Base-by-base conservation (phyloP, 2,888 invertebrate genomes). In the Timema cristinae region DNA sequence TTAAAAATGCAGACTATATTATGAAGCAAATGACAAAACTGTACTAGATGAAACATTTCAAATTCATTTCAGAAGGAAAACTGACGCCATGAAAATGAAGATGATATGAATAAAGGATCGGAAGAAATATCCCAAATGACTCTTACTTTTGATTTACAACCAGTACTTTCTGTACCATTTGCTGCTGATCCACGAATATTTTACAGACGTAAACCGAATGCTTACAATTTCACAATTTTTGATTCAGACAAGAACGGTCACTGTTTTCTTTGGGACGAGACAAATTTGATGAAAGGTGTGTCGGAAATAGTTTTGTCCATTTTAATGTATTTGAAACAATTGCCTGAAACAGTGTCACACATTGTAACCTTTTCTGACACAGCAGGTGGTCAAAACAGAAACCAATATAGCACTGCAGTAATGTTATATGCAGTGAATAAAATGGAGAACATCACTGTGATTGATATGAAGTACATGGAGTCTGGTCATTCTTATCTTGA, bases 221-320 rank as follows among this genome's bases (percentile, higher is more conserved):
- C n/a, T 61, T 61, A 61, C 47, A 61, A 61, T 16, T 61, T 61
- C 61, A 61, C 61, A 61, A 61, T 61, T 61, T 61, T 47, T 61
- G 61, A 61, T 61, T 61, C 61, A 63, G 5, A 63, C 63, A 63
- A 16, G 6, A 63, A 63, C 16, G 16, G 16, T 16, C 16, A 63
- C 4, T 16, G 1, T 4, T 1, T 4, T 52, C n/a, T n/a, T n/a
- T 59, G 59, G 59, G 59, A 59, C 59, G 59, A 59, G 59, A 59
- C 59, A 5, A 59, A 9, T 59, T 4, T 4, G 32, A 59, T 59
- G 59, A 59, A 59, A 59, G 59, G 59, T 59, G 59, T 6, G 32
- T 6, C 59, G n/a, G 59, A 59, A 6, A 59, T 59, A 16, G 59
- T 4, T 59, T 59, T 32, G 15, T 59, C 59, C n/a, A 59, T 59